phyloP scores from a whole-genome alignment of 2,888 invertebrate genomes.

The Trichogramma evanescens region DNA sequence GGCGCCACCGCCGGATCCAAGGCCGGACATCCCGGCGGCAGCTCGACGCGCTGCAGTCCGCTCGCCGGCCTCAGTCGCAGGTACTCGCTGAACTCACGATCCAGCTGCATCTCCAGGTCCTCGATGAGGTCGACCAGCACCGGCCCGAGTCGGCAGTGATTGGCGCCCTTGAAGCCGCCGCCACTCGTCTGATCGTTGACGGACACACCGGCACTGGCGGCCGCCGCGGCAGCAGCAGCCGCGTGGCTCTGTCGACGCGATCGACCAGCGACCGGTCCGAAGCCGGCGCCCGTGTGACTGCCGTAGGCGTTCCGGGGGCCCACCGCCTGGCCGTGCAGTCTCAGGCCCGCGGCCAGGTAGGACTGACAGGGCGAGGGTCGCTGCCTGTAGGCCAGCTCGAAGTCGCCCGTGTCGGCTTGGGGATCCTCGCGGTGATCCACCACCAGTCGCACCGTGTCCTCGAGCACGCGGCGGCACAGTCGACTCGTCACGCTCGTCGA shows the following conservation, averaged over 20 bases:
- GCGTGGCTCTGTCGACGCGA: too few species aligned
- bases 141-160: slow-evolving; percentile 53
- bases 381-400: slow-evolving; percentile 74
- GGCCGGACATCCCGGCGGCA: background rate
- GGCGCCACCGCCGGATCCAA: too few species aligned
- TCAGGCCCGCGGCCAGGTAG: slow-evolving; percentile 67
- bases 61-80: slow-evolving; percentile 6
- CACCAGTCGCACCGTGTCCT: slow-evolving; percentile 79
- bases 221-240: too few species aligned
- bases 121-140: slow-evolving; percentile 63
- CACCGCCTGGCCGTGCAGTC: slow-evolving; percentile 53
- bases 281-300: slow-evolving; percentile 18
- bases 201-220: too few species aligned
- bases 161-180: too few species aligned
- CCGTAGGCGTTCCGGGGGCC: slow-evolving; percentile 51
- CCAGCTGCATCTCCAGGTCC: slow-evolving; percentile 54
- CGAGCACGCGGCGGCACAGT: slow-evolving; percentile 79
- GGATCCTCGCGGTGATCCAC: slow-evolving; percentile 66
- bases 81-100: slow-evolving; percentile 36
- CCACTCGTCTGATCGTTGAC: too few species aligned
- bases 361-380: slow-evolving; percentile 71
- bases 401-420: slow-evolving; percentile 72
- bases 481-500: slow-evolving; percentile 83
- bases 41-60: background rate
- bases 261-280: too few species aligned